phyloP scores from a whole-genome alignment of 2,797 vertebrate genomes.

The Chaetophractus vellerosus region DNA sequence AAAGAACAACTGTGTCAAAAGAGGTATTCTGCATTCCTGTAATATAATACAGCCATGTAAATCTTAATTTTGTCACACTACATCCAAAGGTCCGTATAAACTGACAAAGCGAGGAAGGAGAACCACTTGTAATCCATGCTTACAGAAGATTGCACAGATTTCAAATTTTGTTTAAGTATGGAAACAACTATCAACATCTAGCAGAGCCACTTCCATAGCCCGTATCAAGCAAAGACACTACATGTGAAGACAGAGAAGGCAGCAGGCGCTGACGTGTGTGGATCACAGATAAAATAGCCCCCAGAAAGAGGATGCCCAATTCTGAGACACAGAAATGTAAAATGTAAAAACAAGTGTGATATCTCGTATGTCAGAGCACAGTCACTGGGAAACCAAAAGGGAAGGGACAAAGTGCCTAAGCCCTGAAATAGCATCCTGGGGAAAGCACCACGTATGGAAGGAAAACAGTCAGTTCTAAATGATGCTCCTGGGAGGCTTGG shows the following conservation, averaged over 20 bases:
- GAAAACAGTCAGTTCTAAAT: neutral
- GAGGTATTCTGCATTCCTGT: neutral
- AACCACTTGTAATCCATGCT: neutral
- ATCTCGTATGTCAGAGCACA: neutral
- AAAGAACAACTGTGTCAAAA: neutral
- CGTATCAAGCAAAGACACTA: neutral
- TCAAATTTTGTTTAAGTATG: neutral
- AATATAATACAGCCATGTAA: neutral
- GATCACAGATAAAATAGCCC: neutral
- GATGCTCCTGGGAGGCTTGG: neutral
- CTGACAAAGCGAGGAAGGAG: neutral
- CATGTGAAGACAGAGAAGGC: neutral
- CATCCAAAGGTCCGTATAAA: neutral
- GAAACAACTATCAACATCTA: constrained; percentile 1
- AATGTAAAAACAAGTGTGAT: neutral
- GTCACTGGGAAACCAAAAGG: neutral
- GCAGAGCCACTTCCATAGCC: neutral
- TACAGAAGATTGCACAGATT: neutral
- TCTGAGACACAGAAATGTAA: neutral
- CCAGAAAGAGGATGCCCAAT: neutral
- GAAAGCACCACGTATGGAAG: neutral
- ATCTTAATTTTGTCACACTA: neutral
- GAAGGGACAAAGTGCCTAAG: neutral
- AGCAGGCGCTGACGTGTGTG: neutral
- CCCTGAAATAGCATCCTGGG: neutral